Evolutionary conservation across 2,797 vertebrate species (phyloP), one percentile per base, ranked within the genome.

Genomic region (Peromyscus nudipes): DNA sequence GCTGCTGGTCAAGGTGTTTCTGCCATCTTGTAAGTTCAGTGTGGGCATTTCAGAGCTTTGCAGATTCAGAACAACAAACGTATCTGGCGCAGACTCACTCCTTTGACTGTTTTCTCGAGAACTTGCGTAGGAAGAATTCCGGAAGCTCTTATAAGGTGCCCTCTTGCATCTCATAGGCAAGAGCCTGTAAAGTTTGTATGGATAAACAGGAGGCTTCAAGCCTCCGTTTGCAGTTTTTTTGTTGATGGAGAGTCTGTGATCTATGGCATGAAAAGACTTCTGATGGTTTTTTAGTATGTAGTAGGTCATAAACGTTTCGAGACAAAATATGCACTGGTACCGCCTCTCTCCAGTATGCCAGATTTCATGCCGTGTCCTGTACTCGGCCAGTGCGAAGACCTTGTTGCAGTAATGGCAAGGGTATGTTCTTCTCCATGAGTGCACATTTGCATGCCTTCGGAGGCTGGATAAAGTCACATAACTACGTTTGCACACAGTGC

Each of bases 371-470:
- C 99, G 99, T 46, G 99, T 99, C 80, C 99, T 99, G 96, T 99
- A 99, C 98, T 99, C 99, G 0, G 99, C 99, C 97, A 99, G 97
- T 0, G 99, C 99, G 65, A 99, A 99, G 0, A 99, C 99, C 98
- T 99, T 99, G 98, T 99, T 99, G 98, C 99, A 99, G 92, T 99
- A 99, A 98, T 99, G 99, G 93, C 99, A 99, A 1, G 99, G 99
- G 77, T 99, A 99, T 0, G 99, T 99, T 98, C 99, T 99, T 92
- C 99, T 99, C 99, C 99, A 99, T 0, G 99, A 99, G 97, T 99
- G 99, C 86, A 99, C 99, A 31, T 99, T 99, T 93, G 99, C 99
- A 12, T 99, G 99, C 92, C 99, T 98, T 95, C 99, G 99, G 96
- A 99, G 99, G 98, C 99, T 99, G 71, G 99, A 99, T 87, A 99